phyloP scores from a whole-genome alignment of 2,113 vertebrate genomes.

The Chlorodrepanis virens region DNA sequence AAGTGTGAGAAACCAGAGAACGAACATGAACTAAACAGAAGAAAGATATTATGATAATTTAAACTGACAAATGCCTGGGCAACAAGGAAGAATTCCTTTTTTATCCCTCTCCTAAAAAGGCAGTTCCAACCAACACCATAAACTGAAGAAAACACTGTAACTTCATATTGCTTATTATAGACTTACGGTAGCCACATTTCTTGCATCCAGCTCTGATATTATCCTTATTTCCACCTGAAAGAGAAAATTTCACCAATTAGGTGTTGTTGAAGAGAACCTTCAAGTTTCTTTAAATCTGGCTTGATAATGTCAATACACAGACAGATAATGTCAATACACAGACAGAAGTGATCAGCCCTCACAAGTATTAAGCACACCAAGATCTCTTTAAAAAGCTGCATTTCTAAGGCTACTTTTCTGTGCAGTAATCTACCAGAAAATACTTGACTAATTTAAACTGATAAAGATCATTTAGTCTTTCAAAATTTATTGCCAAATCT shows the following conservation, averaged over 20 bases:
- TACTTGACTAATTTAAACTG: neutral
- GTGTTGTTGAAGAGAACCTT: neutral
- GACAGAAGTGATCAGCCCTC: neutral
- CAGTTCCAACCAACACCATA: neutral
- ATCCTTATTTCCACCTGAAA: constrained; percentile 94
- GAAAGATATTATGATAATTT: neutral
- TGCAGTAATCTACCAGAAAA: neutral
- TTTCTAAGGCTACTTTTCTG: neutral
- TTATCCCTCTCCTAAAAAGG: neutral
- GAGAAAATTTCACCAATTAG: neutral
- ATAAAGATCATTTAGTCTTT: neutral
- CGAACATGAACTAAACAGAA: neutral
- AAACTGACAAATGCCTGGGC: neutral
- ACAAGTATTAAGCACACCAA: neutral
- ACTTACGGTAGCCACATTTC: constrained; percentile 99
- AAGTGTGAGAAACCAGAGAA: neutral
- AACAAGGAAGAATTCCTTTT: neutral
- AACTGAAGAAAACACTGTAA: neutral
- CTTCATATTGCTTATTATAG: neutral
- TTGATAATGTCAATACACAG: neutral
- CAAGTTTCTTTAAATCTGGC: neutral
- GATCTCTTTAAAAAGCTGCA: neutral
- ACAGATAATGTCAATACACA: neutral
- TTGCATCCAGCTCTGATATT: constrained; percentile 97
- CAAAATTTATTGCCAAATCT: neutral